Evolutionary conservation across 30 jellyfish, hydroid and myxozoan species (phyloP).

Genomic region (Aurelia aurita complex sp. Pacific): DNA sequence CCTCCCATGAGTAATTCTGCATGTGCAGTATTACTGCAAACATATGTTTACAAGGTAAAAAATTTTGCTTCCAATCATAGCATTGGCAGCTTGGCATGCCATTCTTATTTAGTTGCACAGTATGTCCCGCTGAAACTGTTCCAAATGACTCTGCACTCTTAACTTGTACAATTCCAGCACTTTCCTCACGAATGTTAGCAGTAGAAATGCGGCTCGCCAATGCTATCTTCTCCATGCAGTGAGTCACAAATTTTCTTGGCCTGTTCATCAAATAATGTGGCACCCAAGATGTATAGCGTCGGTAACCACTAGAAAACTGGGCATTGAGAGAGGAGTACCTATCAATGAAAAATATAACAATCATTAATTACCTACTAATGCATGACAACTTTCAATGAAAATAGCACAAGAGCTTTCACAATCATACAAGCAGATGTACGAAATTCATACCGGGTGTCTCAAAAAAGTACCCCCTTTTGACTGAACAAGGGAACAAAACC

Average conservation of each 20-base stretch:
- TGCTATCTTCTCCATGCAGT: slow-evolving; percentile 56
- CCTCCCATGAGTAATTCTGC: slow-evolving; percentile 16
- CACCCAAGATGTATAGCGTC: slow-evolving; percentile 24
- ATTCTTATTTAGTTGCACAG: background rate
- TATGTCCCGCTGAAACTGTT: too few relatives aligned
- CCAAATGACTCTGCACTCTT: slow-evolving; percentile 13
- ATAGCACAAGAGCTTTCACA: too few relatives aligned
- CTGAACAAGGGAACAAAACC: too few relatives aligned
- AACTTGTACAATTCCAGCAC: background rate
- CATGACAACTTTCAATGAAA: too few relatives aligned
- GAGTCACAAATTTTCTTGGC: slow-evolving; percentile 48
- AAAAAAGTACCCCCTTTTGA: too few relatives aligned
- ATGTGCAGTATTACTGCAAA: slow-evolving; percentile 6
- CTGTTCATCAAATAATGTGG: slow-evolving; percentile 39
- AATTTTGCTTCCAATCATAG: slow-evolving; percentile 34
- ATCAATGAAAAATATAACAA: background rate
- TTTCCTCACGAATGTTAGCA: background rate
- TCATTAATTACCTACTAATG: background rate
- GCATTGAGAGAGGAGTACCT: slow-evolving; percentile 18
- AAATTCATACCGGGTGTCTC: too few relatives aligned
- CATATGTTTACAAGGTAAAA: slow-evolving; percentile 65
- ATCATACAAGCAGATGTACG: too few relatives aligned
- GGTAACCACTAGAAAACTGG: slow-evolving; percentile 27
- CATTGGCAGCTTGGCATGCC: slow-evolving; percentile 30
- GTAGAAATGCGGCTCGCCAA: slow-evolving; percentile 6